These are phyloP conservation scores for Eupithecia dodoneata DNA, from an alignment of 2,888 invertebrate species.

Conservation along the genomic window DNA sequence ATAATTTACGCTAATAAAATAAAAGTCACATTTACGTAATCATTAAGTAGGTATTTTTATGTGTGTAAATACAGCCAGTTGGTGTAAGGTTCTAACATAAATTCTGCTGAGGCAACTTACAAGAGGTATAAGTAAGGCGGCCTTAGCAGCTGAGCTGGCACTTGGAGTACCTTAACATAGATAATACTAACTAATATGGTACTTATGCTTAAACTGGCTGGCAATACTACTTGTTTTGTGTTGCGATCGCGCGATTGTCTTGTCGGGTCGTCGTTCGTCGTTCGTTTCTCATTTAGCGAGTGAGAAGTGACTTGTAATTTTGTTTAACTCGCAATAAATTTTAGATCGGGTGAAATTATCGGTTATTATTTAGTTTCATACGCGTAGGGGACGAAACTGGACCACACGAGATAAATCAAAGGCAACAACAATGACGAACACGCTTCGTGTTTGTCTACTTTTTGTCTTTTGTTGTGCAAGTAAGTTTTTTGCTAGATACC, in stretches of 20 bases:
- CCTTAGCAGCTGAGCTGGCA: no score
- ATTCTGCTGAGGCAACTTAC: no score
- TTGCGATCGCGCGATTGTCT: no score
- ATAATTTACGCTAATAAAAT: no score
- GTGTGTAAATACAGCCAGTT: no score
- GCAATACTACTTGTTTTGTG: not conserved
- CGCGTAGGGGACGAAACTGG: constrained; percentile 56
- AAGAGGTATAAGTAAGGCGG: no score
- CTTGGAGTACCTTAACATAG: no score
- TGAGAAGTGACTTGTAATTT: constrained; percentile 60
- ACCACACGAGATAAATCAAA: constrained; percentile 51
- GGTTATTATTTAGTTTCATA: constrained; percentile 64
- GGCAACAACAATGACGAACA: constrained; percentile 72
- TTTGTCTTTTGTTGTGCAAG: constrained; percentile 72
- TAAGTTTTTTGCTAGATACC: constrained; percentile 55
- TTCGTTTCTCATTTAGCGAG: not conserved
- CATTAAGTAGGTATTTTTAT: no score
- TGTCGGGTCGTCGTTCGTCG: not conserved
- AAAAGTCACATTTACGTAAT: no score
- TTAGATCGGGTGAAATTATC: constrained; percentile 70
- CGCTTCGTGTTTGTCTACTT: constrained; percentile 72
- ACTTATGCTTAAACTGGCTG: not conserved
- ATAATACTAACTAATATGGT: no score
- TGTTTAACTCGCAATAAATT: constrained; percentile 71
- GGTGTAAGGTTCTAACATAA: no score